Evolutionary conservation across 2,113 vertebrate genomes (phyloP).

Genomic region (Hippocampus barbouri): DNA sequence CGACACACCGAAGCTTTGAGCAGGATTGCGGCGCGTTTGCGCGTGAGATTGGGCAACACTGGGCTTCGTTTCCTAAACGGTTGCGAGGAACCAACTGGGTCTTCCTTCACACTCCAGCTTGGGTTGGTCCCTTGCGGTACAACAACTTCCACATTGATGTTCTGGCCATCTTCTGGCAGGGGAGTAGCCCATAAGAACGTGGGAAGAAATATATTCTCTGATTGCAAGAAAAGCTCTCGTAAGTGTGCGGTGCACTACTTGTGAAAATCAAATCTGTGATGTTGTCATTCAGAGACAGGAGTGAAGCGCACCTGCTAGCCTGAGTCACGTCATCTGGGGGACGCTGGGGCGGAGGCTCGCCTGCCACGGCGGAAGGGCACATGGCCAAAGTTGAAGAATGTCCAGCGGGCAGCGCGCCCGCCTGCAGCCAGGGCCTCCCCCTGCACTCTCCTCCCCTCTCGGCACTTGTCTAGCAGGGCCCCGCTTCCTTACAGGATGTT

Average conservation of each 20-base stretch:
- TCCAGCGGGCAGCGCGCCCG: conserved; percentile 54
- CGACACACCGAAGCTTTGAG: conserved; percentile 6
- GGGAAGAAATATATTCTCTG: no score
- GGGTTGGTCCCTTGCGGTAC: no score
- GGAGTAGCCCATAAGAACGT: no score
- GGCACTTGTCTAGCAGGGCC: conserved; percentile 70
- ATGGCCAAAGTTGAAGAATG: conserved; percentile 58
- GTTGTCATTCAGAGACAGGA: background rate
- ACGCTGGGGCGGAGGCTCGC: conserved; percentile 46
- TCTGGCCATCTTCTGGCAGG: no score
- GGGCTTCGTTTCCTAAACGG: no score
- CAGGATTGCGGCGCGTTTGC: background rate
- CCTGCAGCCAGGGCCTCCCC: conserved; percentile 37
- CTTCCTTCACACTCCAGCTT: no score
- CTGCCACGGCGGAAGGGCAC: conserved; percentile 4
- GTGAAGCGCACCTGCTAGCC: conserved; percentile 29
- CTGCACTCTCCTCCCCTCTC: conserved; percentile 47
- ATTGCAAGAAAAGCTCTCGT: no score
- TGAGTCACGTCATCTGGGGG: conserved; percentile 22
- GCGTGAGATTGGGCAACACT: background rate
- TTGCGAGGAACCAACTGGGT: no score
- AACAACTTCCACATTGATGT: no score
- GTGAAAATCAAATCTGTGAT: background rate
- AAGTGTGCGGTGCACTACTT: no score
- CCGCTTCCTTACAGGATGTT: conserved; percentile 80